Evolutionary conservation across 2,113 vertebrate species (phyloP), one percentile per base, ranked within the genome.

Genomic region (Mesitornis unicolor): DNA sequence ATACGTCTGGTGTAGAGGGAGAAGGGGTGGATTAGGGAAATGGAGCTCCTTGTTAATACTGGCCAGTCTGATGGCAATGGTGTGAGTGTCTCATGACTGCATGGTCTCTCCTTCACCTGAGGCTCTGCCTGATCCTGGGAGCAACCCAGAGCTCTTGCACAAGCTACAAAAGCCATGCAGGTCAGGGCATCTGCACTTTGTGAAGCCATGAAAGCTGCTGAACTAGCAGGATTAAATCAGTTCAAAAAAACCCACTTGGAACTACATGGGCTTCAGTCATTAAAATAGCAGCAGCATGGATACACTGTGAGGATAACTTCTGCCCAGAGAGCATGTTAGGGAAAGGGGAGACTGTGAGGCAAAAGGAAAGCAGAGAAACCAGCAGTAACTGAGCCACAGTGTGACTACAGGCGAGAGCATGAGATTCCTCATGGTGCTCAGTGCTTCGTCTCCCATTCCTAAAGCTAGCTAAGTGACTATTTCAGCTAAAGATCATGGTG

Each of bases 61-160:
- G 25, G 7, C 13, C 15, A 4, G 11, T 25, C 4, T 47, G 36
- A 22, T 57, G 31, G 14, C 11, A 43, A 42, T 7, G 20, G 8
- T 38, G 15, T 14, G 8, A 42, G 12, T 67, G 19, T 26, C 18
- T 10, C n/a, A 60, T 45, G 43, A 28, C 7, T 11, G 3, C 51
- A 29, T 0, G 1, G 14, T 61, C 9, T 43, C 6, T 45, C 28
- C 38, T 47, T 86, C 31, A 17, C 6, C 5, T 1, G 7, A 48
- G 50, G 36, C 20, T 56, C 11, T 48, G 22, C 31, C 26, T 65
- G 17, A 29, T 22, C 25, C 45, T 19, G 38, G 7, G 20, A 26
- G 17, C 17, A 48, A 42, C 15, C 16, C 28, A 35, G 70, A 69
- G 16, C 35, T 90, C 40, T 61, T 25, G 38, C n/a, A 69, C 20